Conservation (phyloP, 2,113 vertebrate species). For the Myiozetetes cayanensis region DNA sequence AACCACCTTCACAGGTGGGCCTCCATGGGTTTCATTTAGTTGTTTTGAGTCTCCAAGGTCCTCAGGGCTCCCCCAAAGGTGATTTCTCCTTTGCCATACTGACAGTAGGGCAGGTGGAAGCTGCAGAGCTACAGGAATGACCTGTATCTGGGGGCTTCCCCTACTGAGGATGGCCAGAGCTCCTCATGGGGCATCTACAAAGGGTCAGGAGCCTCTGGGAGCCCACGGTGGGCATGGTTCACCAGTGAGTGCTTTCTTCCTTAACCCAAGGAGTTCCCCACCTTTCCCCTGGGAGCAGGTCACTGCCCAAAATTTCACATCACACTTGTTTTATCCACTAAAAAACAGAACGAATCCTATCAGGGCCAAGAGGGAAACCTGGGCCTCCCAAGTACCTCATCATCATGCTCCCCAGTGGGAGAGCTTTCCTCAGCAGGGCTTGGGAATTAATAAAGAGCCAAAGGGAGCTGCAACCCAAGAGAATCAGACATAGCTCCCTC, state of each 20-base stretch:
- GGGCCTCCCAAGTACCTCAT: not conserved
- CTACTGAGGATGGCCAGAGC: not conserved
- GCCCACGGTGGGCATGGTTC: not conserved
- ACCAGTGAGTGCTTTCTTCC: not conserved
- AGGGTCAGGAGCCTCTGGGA: not conserved
- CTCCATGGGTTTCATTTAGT: not conserved
- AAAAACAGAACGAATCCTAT: not conserved
- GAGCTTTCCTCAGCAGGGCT: not conserved
- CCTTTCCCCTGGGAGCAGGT: not conserved
- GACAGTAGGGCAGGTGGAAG: not conserved
- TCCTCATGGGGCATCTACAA: not conserved
- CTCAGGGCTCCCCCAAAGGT: not conserved
- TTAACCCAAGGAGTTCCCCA: not conserved
- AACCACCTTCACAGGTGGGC: not conserved
- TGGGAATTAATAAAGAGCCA: not conserved
- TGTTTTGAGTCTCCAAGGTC: not conserved
- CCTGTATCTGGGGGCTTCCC: not conserved
- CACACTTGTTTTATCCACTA: not conserved
- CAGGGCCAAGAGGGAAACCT: not conserved
- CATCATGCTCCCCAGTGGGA: not conserved
- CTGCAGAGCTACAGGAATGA: not conserved
- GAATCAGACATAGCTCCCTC: not conserved
- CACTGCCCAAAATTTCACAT: not conserved
- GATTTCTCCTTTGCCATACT: not conserved
- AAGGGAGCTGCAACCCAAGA: not conserved